These are phyloP conservation scores for Phylloscopus whistleri DNA, from an alignment of 2,113 vertebrate species.

Conservation along the genomic window DNA sequence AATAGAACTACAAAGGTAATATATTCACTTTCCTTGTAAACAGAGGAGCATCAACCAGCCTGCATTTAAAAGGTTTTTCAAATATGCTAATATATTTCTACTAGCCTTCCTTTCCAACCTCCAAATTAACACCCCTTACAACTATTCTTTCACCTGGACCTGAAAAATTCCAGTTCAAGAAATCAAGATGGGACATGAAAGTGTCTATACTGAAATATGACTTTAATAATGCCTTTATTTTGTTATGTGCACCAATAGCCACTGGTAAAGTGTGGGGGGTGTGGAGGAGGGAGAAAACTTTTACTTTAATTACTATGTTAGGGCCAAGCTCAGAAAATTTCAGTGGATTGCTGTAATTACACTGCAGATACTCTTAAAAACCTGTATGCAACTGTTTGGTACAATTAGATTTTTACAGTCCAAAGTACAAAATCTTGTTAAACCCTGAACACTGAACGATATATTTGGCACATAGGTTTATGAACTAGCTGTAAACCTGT, in stretches of 20 bases:
- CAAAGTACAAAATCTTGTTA: not conserved
- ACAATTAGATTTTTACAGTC: not conserved
- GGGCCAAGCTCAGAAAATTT: not conserved
- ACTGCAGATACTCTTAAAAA: not conserved
- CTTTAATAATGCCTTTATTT: constrained; percentile 18
- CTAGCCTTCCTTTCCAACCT: not conserved
- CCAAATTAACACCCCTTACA: not conserved
- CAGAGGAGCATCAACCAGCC: not conserved
- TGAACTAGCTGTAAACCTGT: not conserved
- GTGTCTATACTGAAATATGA: not conserved
- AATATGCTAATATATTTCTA: not conserved
- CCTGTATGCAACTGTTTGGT: not conserved
- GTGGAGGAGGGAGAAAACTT: not conserved
- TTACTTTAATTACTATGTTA: not conserved
- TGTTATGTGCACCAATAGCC: not conserved
- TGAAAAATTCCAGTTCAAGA: not conserved
- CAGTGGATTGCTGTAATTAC: not conserved
- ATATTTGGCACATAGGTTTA: constrained; percentile 14
- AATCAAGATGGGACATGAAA: not conserved
- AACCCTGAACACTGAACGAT: not conserved
- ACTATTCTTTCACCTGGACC: not conserved
- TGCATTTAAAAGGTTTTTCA: not conserved
- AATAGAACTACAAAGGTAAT: not conserved
- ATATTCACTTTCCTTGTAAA: not conserved
- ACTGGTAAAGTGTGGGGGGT: not conserved